phyloP scores from a whole-genome alignment of 2,888 invertebrate species.

The Norana najaformis region DNA sequence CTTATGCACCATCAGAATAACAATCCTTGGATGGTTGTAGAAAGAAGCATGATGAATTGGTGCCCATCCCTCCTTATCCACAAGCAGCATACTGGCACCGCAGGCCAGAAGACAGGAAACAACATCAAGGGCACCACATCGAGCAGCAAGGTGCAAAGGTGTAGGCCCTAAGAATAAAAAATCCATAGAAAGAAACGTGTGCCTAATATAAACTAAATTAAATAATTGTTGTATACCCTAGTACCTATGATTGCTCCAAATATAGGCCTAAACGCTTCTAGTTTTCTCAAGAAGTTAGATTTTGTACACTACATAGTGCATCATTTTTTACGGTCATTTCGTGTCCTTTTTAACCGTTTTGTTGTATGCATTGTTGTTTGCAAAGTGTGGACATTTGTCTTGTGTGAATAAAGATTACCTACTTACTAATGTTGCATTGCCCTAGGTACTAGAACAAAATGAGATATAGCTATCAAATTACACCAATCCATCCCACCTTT shows the following conservation, averaged over 20 bases:
- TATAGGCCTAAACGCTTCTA: neutral
- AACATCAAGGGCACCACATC: slow-evolving; percentile 60
- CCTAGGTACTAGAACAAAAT: too few species aligned
- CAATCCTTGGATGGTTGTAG: slow-evolving; percentile 59
- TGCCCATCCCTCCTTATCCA: slow-evolving; percentile 59
- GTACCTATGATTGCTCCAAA: neutral
- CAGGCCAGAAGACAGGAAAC: slow-evolving; percentile 58
- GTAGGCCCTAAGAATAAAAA: slow-evolving; percentile 58
- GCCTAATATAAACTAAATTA: neutral
- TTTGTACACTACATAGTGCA: too few species aligned
- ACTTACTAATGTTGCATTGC: too few species aligned
- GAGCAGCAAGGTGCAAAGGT: slow-evolving; percentile 59
- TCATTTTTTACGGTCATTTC: too few species aligned
- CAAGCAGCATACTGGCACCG: slow-evolving; percentile 51
- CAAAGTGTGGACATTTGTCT: too few species aligned
- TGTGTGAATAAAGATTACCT: too few species aligned
- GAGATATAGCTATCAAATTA: too few species aligned
- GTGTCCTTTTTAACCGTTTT: too few species aligned
- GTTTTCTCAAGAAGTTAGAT: neutral
- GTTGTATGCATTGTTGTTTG: too few species aligned
- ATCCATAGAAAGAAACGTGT: neutral
- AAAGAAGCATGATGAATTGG: slow-evolving; percentile 62
- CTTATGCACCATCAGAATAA: slow-evolving; percentile 57
- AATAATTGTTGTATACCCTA: neutral
- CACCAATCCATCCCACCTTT: too few species aligned